These are phyloP conservation scores for Chelonus insularis DNA, from an alignment of 1,140 invertebrate species.

Conservation along the genomic window DNA sequence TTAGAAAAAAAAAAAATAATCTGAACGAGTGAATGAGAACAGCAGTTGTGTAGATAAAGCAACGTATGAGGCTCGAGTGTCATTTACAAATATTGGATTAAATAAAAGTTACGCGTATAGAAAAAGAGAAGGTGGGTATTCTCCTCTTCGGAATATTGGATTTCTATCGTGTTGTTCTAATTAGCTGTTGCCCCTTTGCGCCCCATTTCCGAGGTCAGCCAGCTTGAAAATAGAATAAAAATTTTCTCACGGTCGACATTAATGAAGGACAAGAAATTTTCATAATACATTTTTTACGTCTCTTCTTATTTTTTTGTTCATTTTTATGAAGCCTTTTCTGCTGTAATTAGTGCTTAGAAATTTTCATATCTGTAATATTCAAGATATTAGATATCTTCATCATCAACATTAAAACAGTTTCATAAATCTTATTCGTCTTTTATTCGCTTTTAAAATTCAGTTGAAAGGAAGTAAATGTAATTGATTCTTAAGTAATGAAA, in stretches of 20 bases:
- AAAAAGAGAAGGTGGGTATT: conserved; percentile 10
- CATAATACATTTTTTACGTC: conserved; percentile 20
- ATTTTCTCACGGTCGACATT: conserved; percentile 27
- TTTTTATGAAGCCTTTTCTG: neutral
- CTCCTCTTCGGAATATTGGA: conserved; percentile 29
- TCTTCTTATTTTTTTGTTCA: conserved; percentile 1
- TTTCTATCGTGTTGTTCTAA: conserved; percentile 32
- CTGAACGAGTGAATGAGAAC: neutral
- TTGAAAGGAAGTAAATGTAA: neutral
- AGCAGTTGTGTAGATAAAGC: neutral
- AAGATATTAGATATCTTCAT: no score
- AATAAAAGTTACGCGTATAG: conserved; percentile 21
- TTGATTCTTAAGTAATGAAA: neutral
- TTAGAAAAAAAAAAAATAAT: neutral
- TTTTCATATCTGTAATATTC: no score
- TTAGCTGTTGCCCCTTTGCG: conserved; percentile 31
- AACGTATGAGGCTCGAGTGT: neutral
- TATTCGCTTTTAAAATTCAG: no score
- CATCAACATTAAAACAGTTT: no score
- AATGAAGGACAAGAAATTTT: conserved; percentile 23
- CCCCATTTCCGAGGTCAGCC: conserved; percentile 32
- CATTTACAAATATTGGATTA: conserved; percentile 30
- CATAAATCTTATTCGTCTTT: no score
- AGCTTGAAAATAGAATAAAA: conserved; percentile 30
- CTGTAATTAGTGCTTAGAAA: no score